Evolutionary conservation across 2,888 invertebrate genomes (phyloP).

Genomic region (Chloroclysta siterata): DNA sequence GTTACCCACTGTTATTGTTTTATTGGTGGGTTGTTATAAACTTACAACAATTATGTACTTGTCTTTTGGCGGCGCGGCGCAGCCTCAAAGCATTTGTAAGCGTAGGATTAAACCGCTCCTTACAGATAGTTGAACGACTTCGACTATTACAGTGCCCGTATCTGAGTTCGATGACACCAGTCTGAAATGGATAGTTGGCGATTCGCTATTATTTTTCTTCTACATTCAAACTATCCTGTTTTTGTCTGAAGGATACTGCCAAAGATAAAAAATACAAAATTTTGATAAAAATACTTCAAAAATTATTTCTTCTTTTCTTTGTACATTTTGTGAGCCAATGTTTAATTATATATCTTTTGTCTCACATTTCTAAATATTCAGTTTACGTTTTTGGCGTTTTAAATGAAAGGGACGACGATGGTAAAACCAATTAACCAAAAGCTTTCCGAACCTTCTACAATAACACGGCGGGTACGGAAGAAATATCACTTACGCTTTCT

Average conservation of each 20-base stretch:
- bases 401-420: neutral
- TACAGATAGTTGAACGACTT: constrained; percentile 18
- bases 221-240: constrained; percentile 22
- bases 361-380: no score
- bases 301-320: no score
- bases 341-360: neutral
- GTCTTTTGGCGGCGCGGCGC: constrained; percentile 9
- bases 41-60: no score
- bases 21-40: no score
- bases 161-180: constrained; percentile 44
- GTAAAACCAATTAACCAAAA: constrained; percentile 21
- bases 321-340: neutral
- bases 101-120: constrained; percentile 15
- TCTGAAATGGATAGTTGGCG: constrained; percentile 37
- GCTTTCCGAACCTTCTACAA: constrained; percentile 20
- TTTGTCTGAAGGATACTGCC: constrained; percentile 12
- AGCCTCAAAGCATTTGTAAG: constrained; percentile 16
- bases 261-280: neutral
- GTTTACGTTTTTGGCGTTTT: no score
- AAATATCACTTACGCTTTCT: constrained; percentile 19
- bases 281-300: neutral
- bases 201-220: constrained; percentile 22
- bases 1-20: no score
- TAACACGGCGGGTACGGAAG: constrained; percentile 10
- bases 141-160: constrained; percentile 20